Evolutionary conservation across 2,797 vertebrate genomes (phyloP).

Genomic region (Clamator glandarius): DNA sequence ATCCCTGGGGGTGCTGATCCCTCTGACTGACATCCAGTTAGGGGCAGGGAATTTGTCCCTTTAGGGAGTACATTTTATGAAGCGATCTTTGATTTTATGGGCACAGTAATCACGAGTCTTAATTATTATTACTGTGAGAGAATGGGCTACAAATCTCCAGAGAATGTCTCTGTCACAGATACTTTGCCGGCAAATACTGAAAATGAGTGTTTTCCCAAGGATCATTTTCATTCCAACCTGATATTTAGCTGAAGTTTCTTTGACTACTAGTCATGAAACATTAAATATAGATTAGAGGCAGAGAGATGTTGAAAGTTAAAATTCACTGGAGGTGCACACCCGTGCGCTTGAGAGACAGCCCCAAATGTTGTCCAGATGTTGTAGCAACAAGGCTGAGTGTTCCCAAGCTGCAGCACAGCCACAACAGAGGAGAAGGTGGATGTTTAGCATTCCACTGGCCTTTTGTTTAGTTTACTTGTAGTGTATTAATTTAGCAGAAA

Average conservation of each 20-base stretch:
- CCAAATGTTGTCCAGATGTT: conserved; percentile 84
- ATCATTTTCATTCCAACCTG: conserved; percentile 83
- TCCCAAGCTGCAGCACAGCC: conserved; percentile 74
- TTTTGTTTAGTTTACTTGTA: conserved; percentile 79
- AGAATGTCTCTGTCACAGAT: conserved; percentile 77
- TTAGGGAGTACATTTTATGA: conserved; percentile 76
- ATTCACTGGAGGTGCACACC: conserved; percentile 79
- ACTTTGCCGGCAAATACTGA: conserved; percentile 73
- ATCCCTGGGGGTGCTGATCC: conserved; percentile 76
- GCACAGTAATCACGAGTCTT: conserved; percentile 83
- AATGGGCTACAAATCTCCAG: conserved; percentile 80
- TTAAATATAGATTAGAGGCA: conserved; percentile 85
- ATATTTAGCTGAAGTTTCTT: conserved; percentile 81
- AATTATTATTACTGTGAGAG: conserved; percentile 84
- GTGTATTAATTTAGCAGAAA: conserved; percentile 75
- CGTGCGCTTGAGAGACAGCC: conserved; percentile 78
- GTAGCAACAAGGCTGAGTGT: conserved; percentile 71
- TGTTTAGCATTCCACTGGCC: conserved; percentile 75
- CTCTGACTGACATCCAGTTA: conserved; percentile 82
- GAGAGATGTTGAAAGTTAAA: conserved; percentile 84
- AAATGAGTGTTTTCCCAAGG: conserved; percentile 80
- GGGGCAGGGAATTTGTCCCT: conserved; percentile 70
- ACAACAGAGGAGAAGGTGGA: conserved; percentile 72
- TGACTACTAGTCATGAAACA: conserved; percentile 83
- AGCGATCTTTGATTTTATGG: conserved; percentile 84